Conservation (phyloP, 1,140 invertebrate genomes). For the Drosophila micromelanica region DNA sequence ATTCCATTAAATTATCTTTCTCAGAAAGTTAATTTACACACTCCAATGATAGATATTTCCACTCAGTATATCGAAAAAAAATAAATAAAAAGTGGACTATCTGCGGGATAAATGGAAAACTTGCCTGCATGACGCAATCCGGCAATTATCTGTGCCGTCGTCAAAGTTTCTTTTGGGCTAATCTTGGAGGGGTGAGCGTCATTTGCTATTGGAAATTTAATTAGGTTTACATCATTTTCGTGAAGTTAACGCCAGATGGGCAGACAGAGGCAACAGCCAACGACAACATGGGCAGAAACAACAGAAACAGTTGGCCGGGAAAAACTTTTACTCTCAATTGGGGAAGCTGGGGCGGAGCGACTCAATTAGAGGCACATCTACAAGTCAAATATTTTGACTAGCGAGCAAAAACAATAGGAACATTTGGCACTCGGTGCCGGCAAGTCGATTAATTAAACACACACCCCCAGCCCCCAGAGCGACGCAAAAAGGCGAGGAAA, state of each 20-base stretch:
- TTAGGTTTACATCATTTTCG: conserved; percentile 80
- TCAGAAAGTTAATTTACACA: neutral
- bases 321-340: conserved; percentile 68
- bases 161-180: conserved; percentile 47
- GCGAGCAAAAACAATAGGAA: conserved; percentile 63
- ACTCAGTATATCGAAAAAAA: too few species aligned
- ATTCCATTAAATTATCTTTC: conserved; percentile 17
- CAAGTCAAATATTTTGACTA: conserved; percentile 79
- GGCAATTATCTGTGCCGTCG: conserved; percentile 73
- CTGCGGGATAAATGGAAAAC: conserved; percentile 38
- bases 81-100: neutral
- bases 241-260: conserved; percentile 73
- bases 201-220: conserved; percentile 79
- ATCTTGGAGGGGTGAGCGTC: conserved; percentile 37
- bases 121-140: conserved; percentile 74
- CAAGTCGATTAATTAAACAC: conserved; percentile 76
- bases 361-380: conserved; percentile 78
- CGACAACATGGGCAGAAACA: conserved; percentile 11
- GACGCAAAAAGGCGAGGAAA: conserved; percentile 18
- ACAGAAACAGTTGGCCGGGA: conserved; percentile 59
- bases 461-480: neutral
- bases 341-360: conserved; percentile 11
- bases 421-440: conserved; percentile 46
- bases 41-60: conserved; percentile 1
- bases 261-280: conserved; percentile 23